Base-by-base conservation (phyloP, 2,797 vertebrate genomes). In the Heliangelus exortis region DNA sequence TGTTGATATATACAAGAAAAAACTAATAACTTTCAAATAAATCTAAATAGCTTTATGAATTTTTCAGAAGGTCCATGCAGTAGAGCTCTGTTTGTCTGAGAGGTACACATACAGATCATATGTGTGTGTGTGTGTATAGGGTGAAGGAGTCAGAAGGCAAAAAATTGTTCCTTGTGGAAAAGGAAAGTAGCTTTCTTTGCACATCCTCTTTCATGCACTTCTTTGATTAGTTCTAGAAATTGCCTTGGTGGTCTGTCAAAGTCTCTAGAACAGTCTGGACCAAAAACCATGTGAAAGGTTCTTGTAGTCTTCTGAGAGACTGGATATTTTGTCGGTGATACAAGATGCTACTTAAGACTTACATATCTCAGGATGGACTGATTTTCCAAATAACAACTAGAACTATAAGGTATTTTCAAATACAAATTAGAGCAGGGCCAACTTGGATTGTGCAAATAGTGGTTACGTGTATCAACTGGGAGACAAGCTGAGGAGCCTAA, bases 21-120 rank as follows among this genome's bases (percentile, higher is more conserved):
- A 90, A 55, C 71, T 79, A 83, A 73, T 94, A 89, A 84, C 61
- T 93, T 94, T 50, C 81, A 96, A 95, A 95, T 94, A 93, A 94
- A 58, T 84, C 66, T 90, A 84, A 90, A 82, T 61, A 82, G 59
- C 39, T 93, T 93, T 95, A 85, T 82, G n/a, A 91, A 34, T 87
- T 94, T 96, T 96, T 96, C 58, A n/a, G 69, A 76, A 94, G 74
- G 23, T 67, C 15, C 69, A 34, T 53, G 31, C 86, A 75, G 74
- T 93, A 92, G 87, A 96, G 92, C 50, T 96, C 17, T 87, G 58
- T 78, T 61, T 78, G 74, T 29, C 47, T 78, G 47, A 31, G 25
- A 84, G 20, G n/a, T 47, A 31, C 8, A 31, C 50, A 57, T 43
- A 43, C 36, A 47, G 21, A 21, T 48, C 10, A 11, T 45, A 45